phyloP scores from a whole-genome alignment of 2,797 vertebrate genomes.

The Trachurus trachurus region DNA sequence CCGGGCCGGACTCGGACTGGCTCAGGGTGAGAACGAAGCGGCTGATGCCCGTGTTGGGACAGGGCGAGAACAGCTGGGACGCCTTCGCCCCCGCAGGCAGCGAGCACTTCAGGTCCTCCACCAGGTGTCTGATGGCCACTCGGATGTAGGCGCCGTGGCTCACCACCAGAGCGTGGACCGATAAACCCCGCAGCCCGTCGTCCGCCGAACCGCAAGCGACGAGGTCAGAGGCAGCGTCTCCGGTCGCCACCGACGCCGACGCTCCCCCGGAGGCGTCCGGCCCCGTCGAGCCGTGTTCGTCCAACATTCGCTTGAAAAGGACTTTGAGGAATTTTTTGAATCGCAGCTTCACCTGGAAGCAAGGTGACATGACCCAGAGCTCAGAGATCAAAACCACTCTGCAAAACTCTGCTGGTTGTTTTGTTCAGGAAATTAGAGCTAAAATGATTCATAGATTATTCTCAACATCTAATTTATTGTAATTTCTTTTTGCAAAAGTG shows the following conservation, averaged over 20 bases:
- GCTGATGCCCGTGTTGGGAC: conserved; percentile 94
- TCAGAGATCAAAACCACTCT: conserved; percentile 7
- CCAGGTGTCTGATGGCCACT: conserved; percentile 88
- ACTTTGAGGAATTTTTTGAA: conserved; percentile 91
- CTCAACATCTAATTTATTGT: not conserved
- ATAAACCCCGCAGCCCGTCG: conserved; percentile 55
- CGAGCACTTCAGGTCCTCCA: conserved; percentile 88
- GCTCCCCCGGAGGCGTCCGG: conserved; percentile 30
- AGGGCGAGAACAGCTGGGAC: conserved; percentile 88
- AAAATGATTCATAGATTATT: not conserved
- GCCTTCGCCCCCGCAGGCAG: conserved; percentile 86
- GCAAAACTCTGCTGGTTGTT: too few relatives aligned
- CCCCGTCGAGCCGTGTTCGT: conserved; percentile 66
- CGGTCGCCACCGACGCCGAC: not conserved
- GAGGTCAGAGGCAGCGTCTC: conserved; percentile 8
- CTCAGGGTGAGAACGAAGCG: conserved; percentile 89
- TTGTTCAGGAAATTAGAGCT: too few relatives aligned
- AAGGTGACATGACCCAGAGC: conserved; percentile 49
- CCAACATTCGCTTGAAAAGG: conserved; percentile 87
- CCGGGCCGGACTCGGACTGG: conserved; percentile 62
- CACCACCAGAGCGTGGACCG: conserved; percentile 89
- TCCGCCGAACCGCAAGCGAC: conserved; percentile 36
- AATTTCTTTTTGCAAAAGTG: not conserved
- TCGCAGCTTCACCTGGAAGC: conserved; percentile 89
- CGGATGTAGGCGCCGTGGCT: conserved; percentile 96